Percentiles rank a stretch among this genome's conserved stretches.
Evolutionary conservation across 1,140 invertebrate genomes (phyloP).

Genomic region (Hydropsyche tenuis): DNA sequence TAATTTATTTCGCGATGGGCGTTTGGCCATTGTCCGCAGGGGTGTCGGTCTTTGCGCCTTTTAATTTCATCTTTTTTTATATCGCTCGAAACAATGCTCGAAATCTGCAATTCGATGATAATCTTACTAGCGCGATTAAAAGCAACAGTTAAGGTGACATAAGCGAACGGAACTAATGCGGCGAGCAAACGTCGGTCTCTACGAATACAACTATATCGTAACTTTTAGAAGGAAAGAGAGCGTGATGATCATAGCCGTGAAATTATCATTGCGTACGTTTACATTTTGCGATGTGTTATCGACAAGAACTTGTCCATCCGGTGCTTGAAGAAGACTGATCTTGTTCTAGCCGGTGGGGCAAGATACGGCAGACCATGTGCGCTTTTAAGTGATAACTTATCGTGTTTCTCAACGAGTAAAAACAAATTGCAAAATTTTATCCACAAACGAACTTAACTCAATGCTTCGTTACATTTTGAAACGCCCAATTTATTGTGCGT

Average conservation of each 20-base stretch:
- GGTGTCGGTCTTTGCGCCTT: too few species aligned
- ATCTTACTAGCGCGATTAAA: neutral
- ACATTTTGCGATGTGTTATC: neutral
- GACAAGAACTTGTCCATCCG: neutral
- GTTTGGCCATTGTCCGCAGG: slow-evolving; percentile 2
- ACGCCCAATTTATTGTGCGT: too few species aligned
- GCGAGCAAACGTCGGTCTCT: neutral
- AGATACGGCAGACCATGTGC: too few species aligned
- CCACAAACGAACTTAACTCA: too few species aligned
- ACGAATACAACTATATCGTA: neutral
- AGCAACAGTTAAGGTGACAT: neutral
- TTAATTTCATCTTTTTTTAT: too few species aligned
- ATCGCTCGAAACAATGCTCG: too few species aligned
- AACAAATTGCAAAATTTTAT: too few species aligned
- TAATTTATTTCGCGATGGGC: slow-evolving; percentile 1
- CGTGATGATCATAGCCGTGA: slow-evolving; percentile 22
- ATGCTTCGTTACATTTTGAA: too few species aligned
- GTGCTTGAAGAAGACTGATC: neutral
- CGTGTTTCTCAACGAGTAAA: too few species aligned
- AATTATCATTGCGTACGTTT: slow-evolving; percentile 22
- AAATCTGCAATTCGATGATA: too few species aligned
- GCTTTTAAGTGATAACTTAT: too few species aligned
- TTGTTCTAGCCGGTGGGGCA: too few species aligned
- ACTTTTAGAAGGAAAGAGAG: slow-evolving; percentile 20
- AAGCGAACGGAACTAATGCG: neutral